Conservation (phyloP, 2,797 vertebrate species). For the Setipinna tenuifilis region DNA sequence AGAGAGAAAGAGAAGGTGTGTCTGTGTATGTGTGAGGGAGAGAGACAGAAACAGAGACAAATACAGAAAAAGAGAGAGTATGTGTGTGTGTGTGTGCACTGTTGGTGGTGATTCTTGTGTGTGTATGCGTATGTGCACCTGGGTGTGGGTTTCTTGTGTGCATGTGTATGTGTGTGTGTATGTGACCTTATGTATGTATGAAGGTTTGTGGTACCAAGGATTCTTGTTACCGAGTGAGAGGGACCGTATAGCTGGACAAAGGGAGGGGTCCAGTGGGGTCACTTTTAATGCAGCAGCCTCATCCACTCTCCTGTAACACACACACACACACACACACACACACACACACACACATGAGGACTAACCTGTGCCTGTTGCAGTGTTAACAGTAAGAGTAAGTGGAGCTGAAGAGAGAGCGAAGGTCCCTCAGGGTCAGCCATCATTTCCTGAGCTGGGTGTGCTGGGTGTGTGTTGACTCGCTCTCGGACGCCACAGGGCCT, state of each 20-base stretch:
- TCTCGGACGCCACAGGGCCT: no score
- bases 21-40: background rate
- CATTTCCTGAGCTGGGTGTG: no score
- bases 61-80: no score
- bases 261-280: conserved; percentile 57
- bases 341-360: conserved; percentile 35
- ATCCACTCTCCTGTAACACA: background rate
- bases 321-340: conserved; percentile 33
- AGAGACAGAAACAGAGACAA: no score
- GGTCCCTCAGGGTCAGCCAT: conserved; percentile 15
- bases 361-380: conserved; percentile 54
- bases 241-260: conserved; percentile 68
- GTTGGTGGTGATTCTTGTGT: conserved; percentile 8
- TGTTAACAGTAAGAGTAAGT: conserved; percentile 69
- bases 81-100: conserved; percentile 35
- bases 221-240: conserved; percentile 58
- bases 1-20: conserved; percentile 23
- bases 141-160: background rate
- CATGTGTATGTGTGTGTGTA: conserved; percentile 15
- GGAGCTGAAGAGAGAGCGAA: conserved; percentile 65
- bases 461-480: no score
- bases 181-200: background rate
- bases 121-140: conserved; percentile 34
- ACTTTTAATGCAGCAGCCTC: conserved; percentile 46
- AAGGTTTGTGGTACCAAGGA: conserved; percentile 26